Evolutionary conservation across 1,140 invertebrate species (phyloP).

Genomic region (Bombus ignitus): DNA sequence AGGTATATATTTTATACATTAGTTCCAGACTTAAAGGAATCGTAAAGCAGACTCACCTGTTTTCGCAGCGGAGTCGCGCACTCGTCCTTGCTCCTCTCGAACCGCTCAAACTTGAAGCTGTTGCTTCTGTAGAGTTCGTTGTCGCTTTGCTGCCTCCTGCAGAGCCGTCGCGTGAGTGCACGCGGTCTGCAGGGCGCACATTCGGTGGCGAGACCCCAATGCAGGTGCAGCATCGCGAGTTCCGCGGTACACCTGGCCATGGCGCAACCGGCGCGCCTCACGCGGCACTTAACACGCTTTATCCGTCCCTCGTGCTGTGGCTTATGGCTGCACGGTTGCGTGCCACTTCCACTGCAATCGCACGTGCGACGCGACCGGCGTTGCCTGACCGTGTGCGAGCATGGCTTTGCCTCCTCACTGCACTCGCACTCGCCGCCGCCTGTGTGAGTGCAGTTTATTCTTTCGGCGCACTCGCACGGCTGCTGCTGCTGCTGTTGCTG

Average conservation of each 20-base stretch:
- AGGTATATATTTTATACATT: not conserved
- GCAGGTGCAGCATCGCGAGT: slow-evolving; percentile 78
- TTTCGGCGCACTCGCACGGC: slow-evolving; percentile 69
- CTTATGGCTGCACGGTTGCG: slow-evolving; percentile 75
- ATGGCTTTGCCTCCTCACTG: slow-evolving; percentile 71
- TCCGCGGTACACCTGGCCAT: slow-evolving; percentile 80
- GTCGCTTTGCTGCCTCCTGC: slow-evolving; percentile 86
- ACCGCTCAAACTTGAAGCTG: slow-evolving; percentile 92
- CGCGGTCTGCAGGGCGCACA: slow-evolving; percentile 79
- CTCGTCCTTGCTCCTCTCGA: slow-evolving; percentile 87
- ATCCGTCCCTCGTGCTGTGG: slow-evolving; percentile 76
- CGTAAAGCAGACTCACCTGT: slow-evolving; percentile 65
- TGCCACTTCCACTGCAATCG: slow-evolving; percentile 68
- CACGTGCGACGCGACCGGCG: slow-evolving; percentile 71
- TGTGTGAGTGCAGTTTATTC: slow-evolving; percentile 64
- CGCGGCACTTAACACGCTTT: slow-evolving; percentile 79
- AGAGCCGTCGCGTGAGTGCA: slow-evolving; percentile 86
- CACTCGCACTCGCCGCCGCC: slow-evolving; percentile 73
- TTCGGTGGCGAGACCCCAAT: slow-evolving; percentile 79
- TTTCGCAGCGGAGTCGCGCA: slow-evolving; percentile 72
- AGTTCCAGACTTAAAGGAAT: not conserved
- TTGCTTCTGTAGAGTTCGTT: slow-evolving; percentile 92
- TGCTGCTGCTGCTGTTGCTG: slow-evolving; percentile 53
- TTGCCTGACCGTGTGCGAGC: slow-evolving; percentile 75
- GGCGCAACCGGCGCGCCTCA: slow-evolving; percentile 78